phyloP scores from a whole-genome alignment of 2,888 invertebrate genomes.

The Miltochrista miniata region DNA sequence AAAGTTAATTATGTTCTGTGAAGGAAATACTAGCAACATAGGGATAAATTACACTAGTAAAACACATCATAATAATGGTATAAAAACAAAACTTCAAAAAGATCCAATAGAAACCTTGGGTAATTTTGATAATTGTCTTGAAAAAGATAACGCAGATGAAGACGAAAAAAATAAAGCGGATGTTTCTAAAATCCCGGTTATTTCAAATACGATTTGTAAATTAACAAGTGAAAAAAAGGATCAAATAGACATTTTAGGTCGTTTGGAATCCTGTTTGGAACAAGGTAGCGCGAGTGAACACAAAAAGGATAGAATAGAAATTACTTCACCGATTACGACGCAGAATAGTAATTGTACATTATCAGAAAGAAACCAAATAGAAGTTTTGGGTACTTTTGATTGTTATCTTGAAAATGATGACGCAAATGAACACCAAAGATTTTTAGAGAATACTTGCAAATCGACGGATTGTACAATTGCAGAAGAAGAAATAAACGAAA shows the following conservation, averaged over 20 bases:
- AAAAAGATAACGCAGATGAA: background rate
- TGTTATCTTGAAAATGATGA: too few species aligned
- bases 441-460: too few species aligned
- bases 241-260: background rate
- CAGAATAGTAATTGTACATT: too few species aligned
- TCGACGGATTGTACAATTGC: too few species aligned
- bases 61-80: background rate
- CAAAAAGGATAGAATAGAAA: too few species aligned
- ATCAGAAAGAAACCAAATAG: too few species aligned
- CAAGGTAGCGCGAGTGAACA: too few species aligned
- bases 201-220: background rate
- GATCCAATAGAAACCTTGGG: background rate
- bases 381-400: too few species aligned
- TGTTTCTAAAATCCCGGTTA: background rate
- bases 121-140: background rate
- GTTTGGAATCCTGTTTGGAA: too few species aligned
- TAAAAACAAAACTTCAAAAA: background rate
- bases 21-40: conserved; percentile 35
- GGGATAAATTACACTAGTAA: background rate
- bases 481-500: too few species aligned
- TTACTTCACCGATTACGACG: too few species aligned
- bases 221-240: background rate
- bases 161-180: background rate
- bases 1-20: conserved; percentile 54
- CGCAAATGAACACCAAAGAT: too few species aligned